Evolutionary conservation across 2,888 invertebrate species (phyloP), one percentile per base, ranked within the genome.

Genomic region (Lasioglossum morio): DNA sequence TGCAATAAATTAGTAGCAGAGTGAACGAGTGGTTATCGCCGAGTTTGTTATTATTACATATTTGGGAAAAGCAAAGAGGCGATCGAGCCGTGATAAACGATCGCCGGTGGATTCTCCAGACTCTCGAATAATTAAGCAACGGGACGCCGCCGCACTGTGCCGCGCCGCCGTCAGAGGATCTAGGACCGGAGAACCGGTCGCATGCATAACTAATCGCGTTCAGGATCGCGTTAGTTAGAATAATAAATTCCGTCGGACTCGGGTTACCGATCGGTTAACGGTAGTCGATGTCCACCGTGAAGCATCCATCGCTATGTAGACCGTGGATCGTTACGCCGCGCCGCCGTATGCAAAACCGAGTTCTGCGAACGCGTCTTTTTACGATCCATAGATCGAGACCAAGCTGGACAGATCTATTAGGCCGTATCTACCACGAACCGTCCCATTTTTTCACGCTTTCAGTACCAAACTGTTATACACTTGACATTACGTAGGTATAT

Each of bases 341-440:
- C 30, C 34, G 34, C 34, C 34, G 84, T 87, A 91, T 89, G 92
- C 88, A 89, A 91, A 91, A 87, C 77, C 87, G 85, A 86, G 84
- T 90, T 88, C 89, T 89, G 77, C 86, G 88, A 86, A 89, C 82
- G 87, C 83, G 77, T 85, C 85, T 34, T 5, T 66, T 34, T 19
- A 66, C 30, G 60, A 60, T 60, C 60, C 60, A 30, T 16, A 63
- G 66, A 30, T 66, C 66, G 66, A 27, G 60, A 30, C 16, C 60
- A 27, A 23, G 53, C 53, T 53, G 53, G 53, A n/a, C 23, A 53
- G n/a, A 53, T 53, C 53, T 53, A 53, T 53, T 53, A 53, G 53
- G 53, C n/a, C 53, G 53, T 10, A n/a, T 53, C 53, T n/a, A 53
- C 53, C 53, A n/a, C 53, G 53, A n/a, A 53, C n/a, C 53, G n/a